These are phyloP conservation scores for Phaenicophaeus curvirostris DNA, from an alignment of 2,797 vertebrate species.

Conservation along the genomic window DNA sequence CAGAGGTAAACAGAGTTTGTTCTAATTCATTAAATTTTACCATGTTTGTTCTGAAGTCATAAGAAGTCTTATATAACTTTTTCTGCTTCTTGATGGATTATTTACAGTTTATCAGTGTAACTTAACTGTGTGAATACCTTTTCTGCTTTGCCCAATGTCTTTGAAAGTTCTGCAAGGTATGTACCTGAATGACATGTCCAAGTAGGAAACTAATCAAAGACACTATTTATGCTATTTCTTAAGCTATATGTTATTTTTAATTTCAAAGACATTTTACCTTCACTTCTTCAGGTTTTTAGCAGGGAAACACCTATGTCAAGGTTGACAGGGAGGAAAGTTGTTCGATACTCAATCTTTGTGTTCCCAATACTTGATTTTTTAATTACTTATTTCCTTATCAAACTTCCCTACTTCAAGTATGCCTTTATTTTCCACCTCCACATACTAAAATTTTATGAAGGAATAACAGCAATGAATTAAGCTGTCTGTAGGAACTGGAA, in stretches of 20 bases:
- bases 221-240: fast-evolving
- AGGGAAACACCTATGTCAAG: background rate
- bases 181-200: background rate
- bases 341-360: background rate
- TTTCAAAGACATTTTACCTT: background rate
- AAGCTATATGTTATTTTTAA: background rate
- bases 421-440: background rate
- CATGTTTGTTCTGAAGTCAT: background rate
- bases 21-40: background rate
- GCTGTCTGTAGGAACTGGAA: background rate
- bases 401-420: background rate
- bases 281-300: background rate
- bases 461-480: background rate
- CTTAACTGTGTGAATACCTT: background rate
- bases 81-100: background rate
- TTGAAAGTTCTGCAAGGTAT: background rate
- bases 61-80: background rate
- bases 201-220: background rate
- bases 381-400: background rate
- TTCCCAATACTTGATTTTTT: background rate
- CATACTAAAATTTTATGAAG: background rate
- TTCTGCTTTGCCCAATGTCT: background rate
- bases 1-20: slow-evolving; percentile 77
- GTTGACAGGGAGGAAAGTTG: background rate
- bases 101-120: background rate